These are phyloP conservation scores for Thaumetopoea pityocampa DNA, from an alignment of 1,140 invertebrate genomes.

Conservation along the genomic window DNA sequence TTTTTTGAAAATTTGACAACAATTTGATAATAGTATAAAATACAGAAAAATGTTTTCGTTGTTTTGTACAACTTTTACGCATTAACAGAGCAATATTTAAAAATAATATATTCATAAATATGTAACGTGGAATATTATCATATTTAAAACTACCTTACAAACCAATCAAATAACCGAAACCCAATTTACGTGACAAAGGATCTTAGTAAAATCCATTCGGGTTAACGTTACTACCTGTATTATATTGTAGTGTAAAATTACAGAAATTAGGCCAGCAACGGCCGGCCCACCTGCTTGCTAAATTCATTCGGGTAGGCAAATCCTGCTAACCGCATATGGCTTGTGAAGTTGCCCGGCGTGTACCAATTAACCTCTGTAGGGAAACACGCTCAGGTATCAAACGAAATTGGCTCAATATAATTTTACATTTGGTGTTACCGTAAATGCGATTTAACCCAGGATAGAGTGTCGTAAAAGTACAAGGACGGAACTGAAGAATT, in stretches of 20 bases:
- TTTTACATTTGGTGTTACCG: slow-evolving; percentile 29
- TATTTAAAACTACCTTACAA: background rate
- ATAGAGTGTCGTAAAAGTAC: slow-evolving; percentile 17
- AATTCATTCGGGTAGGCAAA: slow-evolving; percentile 31
- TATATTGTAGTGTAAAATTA: slow-evolving; percentile 14
- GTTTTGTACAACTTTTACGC: too few relatives aligned
- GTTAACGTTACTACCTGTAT: slow-evolving; percentile 14
- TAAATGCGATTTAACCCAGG: slow-evolving; percentile 32
- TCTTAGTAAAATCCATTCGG: slow-evolving; percentile 8
- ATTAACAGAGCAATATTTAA: too few relatives aligned
- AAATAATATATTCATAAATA: too few relatives aligned
- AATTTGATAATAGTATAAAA: too few relatives aligned
- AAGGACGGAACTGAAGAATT: too few relatives aligned
- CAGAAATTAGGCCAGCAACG: slow-evolving; percentile 20
- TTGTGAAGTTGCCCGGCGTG: slow-evolving; percentile 32
- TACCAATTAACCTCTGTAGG: slow-evolving; percentile 43
- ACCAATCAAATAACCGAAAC: slow-evolving; percentile 1
- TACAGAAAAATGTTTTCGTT: too few relatives aligned
- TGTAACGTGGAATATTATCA: too few relatives aligned
- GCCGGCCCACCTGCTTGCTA: slow-evolving; percentile 19
- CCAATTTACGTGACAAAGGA: slow-evolving; percentile 9
- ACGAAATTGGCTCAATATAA: slow-evolving; percentile 47
- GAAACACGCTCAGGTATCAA: slow-evolving; percentile 34
- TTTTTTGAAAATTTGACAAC: too few relatives aligned
- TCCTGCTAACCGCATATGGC: slow-evolving; percentile 44